Conservation (phyloP, 2,113 vertebrate species). For the human (Homo sapiens) region GRCh38 chr1:22518501-22519000, state of each 20-base stretch:
- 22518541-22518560: not conserved
- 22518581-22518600: not conserved
- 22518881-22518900: not conserved
- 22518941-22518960: not conserved
- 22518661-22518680: not conserved
- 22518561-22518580: not conserved
- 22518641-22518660: not conserved
- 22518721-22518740: fast-evolving
- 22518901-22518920: not conserved
- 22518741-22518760: not conserved
- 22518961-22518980: fast-evolving
- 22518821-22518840: not conserved
- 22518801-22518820: not conserved
- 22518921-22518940: not conserved
- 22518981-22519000: not conserved
- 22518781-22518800: not conserved
- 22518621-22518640: not conserved
- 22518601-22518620: not conserved
- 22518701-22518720: too few relatives aligned
- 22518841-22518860: not conserved
- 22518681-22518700: not conserved
- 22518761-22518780: not conserved
- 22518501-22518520: not conserved
- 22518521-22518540: not conserved
- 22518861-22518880: not conserved